Evolutionary conservation across 2,888 invertebrate genomes (phyloP).

Genomic region (Pharmacophagus antenor): DNA sequence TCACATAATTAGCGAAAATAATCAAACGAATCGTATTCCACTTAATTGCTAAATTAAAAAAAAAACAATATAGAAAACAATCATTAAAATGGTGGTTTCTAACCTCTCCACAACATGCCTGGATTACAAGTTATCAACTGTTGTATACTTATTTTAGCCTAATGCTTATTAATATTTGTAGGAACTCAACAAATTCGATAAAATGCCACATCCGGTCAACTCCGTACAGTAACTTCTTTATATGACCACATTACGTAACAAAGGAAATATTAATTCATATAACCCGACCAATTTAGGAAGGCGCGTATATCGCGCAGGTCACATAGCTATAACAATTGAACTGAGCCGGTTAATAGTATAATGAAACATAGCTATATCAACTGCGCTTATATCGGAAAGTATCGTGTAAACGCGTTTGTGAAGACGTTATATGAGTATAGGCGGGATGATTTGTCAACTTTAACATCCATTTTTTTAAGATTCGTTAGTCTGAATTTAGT

Average conservation of each 20-base stretch:
- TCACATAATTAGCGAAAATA: slow-evolving; percentile 68
- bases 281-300: too few relatives aligned
- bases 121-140: neutral
- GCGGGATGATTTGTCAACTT: too few relatives aligned
- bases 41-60: slow-evolving; percentile 47
- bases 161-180: slow-evolving; percentile 33
- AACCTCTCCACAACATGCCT: neutral
- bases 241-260: neutral
- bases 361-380: too few relatives aligned
- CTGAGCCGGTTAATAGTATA: too few relatives aligned
- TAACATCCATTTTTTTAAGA: too few relatives aligned
- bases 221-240: neutral
- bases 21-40: slow-evolving; percentile 54
- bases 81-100: neutral
- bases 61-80: slow-evolving; percentile 32
- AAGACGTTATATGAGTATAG: too few relatives aligned
- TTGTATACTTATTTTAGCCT: neutral
- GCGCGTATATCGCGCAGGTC: too few relatives aligned
- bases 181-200: slow-evolving; percentile 39
- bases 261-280: neutral
- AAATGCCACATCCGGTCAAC: slow-evolving; percentile 6
- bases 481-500: too few relatives aligned
- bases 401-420: too few relatives aligned
- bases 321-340: too few relatives aligned
- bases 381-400: too few relatives aligned